phyloP scores from a whole-genome alignment of 1,140 invertebrate genomes.

The Diplogasteroides magnus region DNA sequence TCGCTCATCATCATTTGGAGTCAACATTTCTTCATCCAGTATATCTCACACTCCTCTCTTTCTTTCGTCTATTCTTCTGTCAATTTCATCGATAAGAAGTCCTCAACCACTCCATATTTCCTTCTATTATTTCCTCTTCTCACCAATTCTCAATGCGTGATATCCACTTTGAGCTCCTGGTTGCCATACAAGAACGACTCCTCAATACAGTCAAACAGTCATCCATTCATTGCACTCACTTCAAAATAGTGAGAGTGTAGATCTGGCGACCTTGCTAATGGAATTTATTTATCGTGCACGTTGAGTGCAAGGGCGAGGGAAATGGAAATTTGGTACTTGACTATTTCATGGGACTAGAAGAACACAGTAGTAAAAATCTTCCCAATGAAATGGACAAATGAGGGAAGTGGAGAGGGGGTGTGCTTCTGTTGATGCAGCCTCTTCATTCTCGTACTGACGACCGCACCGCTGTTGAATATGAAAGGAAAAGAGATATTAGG shows the following conservation, averaged over 20 bases:
- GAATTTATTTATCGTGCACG: conserved; percentile 2
- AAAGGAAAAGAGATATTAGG: too few relatives aligned
- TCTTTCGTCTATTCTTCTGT: conserved; percentile 21
- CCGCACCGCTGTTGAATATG: too few relatives aligned
- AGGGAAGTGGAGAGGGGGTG: too few relatives aligned
- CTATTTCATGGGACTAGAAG: too few relatives aligned
- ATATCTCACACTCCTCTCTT: conserved; percentile 18
- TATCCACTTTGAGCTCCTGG: conserved; percentile 29
- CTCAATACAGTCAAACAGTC: neutral
- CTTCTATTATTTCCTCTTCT: neutral
- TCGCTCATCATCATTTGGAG: conserved; percentile 12
- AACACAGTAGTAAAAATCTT: too few relatives aligned
- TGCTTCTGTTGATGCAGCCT: too few relatives aligned
- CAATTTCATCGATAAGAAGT: conserved; percentile 27
- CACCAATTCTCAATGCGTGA: conserved; percentile 30
- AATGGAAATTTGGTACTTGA: too few relatives aligned
- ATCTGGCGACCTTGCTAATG: conserved; percentile 5
- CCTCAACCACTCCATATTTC: conserved; percentile 3
- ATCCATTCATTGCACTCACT: neutral
- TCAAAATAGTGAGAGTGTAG: conserved; percentile 25
- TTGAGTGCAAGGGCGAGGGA: too few relatives aligned
- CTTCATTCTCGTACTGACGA: too few relatives aligned
- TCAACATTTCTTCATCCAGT: conserved; percentile 20
- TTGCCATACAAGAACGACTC: conserved; percentile 21
- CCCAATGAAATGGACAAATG: too few relatives aligned